These are phyloP conservation scores for Alcedo atthis DNA, from an alignment of 2,797 vertebrate species.

Conservation along the genomic window DNA sequence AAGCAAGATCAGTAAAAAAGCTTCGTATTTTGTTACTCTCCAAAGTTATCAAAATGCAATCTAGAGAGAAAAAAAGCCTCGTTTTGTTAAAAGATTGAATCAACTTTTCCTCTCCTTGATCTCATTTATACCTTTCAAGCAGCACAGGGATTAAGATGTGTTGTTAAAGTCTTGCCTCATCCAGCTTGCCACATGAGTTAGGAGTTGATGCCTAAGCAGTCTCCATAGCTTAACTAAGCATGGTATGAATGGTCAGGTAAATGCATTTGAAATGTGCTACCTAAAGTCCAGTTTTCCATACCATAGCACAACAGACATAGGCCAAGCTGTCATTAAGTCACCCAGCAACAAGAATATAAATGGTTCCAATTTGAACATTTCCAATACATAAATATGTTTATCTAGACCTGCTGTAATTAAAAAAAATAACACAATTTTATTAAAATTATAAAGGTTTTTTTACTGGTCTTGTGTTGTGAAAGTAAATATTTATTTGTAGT, in stretches of 20 bases:
- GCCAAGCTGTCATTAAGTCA: conserved; percentile 10
- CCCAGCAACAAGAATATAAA: background rate
- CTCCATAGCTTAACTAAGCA: conserved; percentile 15
- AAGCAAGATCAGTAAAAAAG: background rate
- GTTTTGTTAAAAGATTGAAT: conserved; percentile 35
- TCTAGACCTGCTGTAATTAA: background rate
- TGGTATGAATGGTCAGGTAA: conserved; percentile 2
- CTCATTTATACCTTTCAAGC: conserved; percentile 30
- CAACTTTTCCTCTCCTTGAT: conserved; percentile 52
- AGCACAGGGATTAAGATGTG: conserved; percentile 14
- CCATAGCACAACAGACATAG: background rate
- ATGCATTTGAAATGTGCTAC: background rate
- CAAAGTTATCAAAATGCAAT: background rate
- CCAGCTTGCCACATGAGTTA: conserved; percentile 15
- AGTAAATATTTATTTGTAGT: background rate
- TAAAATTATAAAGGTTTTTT: background rate
- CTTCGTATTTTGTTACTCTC: background rate
- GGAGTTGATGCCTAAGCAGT: background rate
- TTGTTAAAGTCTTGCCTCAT: conserved; percentile 51
- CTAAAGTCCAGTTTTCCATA: background rate
- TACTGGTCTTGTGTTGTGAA: background rate
- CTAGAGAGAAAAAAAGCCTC: conserved; percentile 13
- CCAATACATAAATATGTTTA: background rate
- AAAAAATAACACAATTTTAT: background rate
- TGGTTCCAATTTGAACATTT: background rate